A percentile compares a stretch with the other conserved stretches of the same genome.
Evolutionary conservation across 2,113 vertebrate genomes (phyloP).

Genomic region (Mystacornis crossleyi): DNA sequence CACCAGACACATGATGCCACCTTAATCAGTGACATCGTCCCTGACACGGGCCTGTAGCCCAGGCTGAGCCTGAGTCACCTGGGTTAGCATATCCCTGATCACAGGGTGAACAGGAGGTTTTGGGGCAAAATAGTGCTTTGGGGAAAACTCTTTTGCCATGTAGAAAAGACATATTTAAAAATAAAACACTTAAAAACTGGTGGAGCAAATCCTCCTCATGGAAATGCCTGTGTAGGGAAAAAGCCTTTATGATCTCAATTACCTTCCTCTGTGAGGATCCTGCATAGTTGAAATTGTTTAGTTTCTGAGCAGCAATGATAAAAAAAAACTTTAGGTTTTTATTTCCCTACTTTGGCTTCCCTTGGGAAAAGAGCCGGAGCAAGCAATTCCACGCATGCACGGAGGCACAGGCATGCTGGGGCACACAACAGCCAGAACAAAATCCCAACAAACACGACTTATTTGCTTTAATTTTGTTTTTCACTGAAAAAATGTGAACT

Average conservation of each 20-base stretch:
- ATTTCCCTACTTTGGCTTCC: slow-evolving; percentile 26
- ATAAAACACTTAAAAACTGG: background rate
- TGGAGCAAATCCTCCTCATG: background rate
- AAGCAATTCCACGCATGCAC: background rate
- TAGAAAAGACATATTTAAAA: background rate
- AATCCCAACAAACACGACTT: background rate
- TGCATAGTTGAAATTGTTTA: slow-evolving; percentile 50
- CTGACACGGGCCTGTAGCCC: rapidly evolving
- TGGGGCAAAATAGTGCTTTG: rapidly evolving
- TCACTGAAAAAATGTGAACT: background rate
- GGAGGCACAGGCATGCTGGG: background rate
- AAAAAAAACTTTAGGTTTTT: slow-evolving; percentile 31
- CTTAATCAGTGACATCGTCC: background rate
- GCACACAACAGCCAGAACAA: background rate
- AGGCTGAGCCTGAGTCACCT: background rate
- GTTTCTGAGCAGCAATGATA: slow-evolving; percentile 19
- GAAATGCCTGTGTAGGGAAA: background rate
- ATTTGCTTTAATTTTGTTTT: background rate
- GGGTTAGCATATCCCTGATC: background rate
- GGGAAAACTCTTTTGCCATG: background rate
- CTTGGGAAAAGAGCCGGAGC: background rate
- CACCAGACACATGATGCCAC: background rate
- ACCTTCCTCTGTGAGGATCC: slow-evolving; percentile 5
- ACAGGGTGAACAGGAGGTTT: background rate
- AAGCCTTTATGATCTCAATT: slow-evolving; percentile 40